These are phyloP conservation scores for Dasyurus viverrinus DNA, from an alignment of 2,113 vertebrate species.

Conservation along the genomic window DNA sequence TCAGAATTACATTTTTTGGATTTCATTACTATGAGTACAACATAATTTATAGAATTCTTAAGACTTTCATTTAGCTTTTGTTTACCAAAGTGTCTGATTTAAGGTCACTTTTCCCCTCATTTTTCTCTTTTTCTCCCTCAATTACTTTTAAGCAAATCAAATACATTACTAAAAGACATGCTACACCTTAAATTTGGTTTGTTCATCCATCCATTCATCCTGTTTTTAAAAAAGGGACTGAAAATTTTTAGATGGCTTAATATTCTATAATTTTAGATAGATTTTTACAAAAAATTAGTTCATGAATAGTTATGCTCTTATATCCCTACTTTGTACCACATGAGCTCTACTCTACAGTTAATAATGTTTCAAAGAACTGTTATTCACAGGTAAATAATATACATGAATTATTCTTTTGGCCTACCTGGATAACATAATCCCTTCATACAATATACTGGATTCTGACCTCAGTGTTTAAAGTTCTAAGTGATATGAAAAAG, in stretches of 20 bases:
- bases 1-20: background rate
- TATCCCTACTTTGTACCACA: background rate
- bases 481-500: background rate
- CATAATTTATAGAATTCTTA: background rate
- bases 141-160: slow-evolving; percentile 28
- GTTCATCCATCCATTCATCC: background rate
- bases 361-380: background rate
- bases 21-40: background rate
- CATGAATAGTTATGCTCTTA: background rate
- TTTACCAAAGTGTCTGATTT: background rate
- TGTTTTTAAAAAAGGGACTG: slow-evolving; percentile 37
- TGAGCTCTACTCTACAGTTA: background rate
- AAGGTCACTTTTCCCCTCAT: background rate
- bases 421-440: background rate
- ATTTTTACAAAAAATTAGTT: slow-evolving; percentile 21
- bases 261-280: slow-evolving; percentile 8
- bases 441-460: background rate
- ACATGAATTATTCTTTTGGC: background rate
- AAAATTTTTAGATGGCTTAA: slow-evolving; percentile 18
- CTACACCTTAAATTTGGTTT: background rate
- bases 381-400: slow-evolving; percentile 24
- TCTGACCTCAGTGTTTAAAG: background rate
- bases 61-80: background rate
- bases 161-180: background rate
- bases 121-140: slow-evolving; percentile 9